Conservation (phyloP, 2,113 vertebrate genomes). For the Coryphaenoides rupestris region DNA sequence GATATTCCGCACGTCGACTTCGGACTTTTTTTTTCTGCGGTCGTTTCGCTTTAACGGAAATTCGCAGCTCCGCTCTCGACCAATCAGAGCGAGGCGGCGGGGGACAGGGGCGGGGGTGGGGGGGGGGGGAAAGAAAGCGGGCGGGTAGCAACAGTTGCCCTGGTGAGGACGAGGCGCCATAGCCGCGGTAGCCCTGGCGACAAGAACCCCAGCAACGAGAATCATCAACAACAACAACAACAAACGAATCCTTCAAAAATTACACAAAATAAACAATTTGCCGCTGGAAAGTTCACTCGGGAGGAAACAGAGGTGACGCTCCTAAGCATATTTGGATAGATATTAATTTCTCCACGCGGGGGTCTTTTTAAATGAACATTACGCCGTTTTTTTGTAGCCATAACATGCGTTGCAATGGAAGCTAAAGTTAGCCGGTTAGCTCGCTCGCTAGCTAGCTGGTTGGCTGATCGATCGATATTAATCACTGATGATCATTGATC, state of each 20-base stretch:
- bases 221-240: slow-evolving; percentile 83
- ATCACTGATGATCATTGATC: not conserved
- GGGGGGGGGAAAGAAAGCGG: slow-evolving; percentile 69
- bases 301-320: slow-evolving; percentile 72
- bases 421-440: slow-evolving; percentile 51
- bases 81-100: slow-evolving; percentile 59
- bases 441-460: no score
- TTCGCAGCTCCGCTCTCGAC: slow-evolving; percentile 27
- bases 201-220: slow-evolving; percentile 95
- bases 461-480: no score
- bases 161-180: slow-evolving; percentile 97
- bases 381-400: slow-evolving; percentile 64
- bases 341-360: slow-evolving; percentile 38
- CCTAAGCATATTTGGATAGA: slow-evolving; percentile 43
- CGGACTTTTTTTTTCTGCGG: no score
- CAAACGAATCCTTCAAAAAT: slow-evolving; percentile 72
- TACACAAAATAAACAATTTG: slow-evolving; percentile 66
- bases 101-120: slow-evolving; percentile 61
- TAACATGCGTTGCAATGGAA: slow-evolving; percentile 40
- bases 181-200: slow-evolving; percentile 98
- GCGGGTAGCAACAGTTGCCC: slow-evolving; percentile 99
- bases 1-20: slow-evolving; percentile 35
- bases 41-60: slow-evolving; percentile 51
- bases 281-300: slow-evolving; percentile 66
- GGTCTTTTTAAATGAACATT: slow-evolving; percentile 51